A percentile compares a stretch with the other conserved stretches of the same genome.
These are phyloP conservation scores for Proales similis DNA, from an alignment of 1,140 invertebrate genomes.

Conservation along the genomic window DNA sequence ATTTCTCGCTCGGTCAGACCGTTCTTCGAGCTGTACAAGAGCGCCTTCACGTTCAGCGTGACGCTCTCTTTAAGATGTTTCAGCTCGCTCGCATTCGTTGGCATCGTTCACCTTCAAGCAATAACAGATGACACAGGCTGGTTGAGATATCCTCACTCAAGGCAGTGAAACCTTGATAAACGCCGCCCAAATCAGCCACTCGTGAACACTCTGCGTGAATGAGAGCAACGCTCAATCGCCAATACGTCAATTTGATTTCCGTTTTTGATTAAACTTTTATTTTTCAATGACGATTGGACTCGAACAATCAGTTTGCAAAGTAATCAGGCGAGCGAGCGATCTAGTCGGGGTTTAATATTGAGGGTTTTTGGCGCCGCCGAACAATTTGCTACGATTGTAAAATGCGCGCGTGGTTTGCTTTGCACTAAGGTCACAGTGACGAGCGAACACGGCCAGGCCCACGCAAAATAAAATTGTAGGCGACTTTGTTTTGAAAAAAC, in stretches of 20 bases:
- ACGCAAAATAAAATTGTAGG: not conserved
- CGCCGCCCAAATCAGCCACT: no score
- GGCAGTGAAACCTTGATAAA: no score
- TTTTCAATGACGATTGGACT: not conserved
- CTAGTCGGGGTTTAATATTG: constrained; percentile 7
- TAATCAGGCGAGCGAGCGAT: no score
- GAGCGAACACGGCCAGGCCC: not conserved
- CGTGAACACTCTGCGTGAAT: no score
- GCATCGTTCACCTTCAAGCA: no score
- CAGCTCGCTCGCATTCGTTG: constrained; percentile 13
- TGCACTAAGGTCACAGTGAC: constrained; percentile 26
- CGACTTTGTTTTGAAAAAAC: not conserved
- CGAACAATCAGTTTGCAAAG: no score
- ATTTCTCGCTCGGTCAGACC: constrained; percentile 26
- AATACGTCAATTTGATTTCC: not conserved
- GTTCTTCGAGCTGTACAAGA: constrained; percentile 15
- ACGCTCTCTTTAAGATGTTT: constrained; percentile 17
- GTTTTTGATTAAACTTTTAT: not conserved
- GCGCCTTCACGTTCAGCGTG: constrained; percentile 10
- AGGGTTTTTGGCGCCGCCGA: constrained; percentile 5
- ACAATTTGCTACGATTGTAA: constrained; percentile 33
- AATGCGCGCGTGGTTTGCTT: constrained; percentile 19
- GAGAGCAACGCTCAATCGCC: no score
- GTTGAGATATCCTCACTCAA: no score
- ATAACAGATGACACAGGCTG: no score